Base-by-base conservation (phyloP, 2,888 invertebrate genomes). In the Sesia apiformis region DNA sequence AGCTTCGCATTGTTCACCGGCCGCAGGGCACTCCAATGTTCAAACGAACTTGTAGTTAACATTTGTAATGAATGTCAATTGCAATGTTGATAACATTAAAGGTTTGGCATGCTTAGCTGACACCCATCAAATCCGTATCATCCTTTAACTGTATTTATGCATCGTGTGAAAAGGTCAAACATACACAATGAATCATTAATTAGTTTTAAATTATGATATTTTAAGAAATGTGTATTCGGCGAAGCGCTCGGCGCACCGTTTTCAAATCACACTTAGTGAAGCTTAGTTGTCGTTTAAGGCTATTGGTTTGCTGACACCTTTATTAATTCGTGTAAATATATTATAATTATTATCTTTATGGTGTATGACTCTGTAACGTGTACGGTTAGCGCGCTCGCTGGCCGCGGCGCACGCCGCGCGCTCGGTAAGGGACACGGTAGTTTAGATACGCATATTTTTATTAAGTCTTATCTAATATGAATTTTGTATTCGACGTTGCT, bases 401-500 rank as follows among this genome's bases (percentile, higher is more conserved):
- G n/a, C 40, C 4, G 42, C 49, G 52, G 23, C 46, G 43, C 42
- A 64, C 60, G 66, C 66, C 57, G 63, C 70, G 67, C 65, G 61
- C 65, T 65, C 70, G 64, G 69, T 72, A 41, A 76, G 74, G 73
- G 76, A 74, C 78, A 80, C 70, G 70, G 80, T 84, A 86, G 81
- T 83, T 81, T 88, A 87, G 86, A 85, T 84, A 86, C 74, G 85
- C 87, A 85, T 88, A 88, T 88, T 87, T 85, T 87, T 87, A 86
- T 87, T 87, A 88, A 87, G 85, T 85, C 86, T 81, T 50, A 84
- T 85, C 83, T 84, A 78, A 81, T 85, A 85, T 87, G 82, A 84
- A 87, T 88, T 87, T 88, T 88, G 85, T 87, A 88, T 86, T 85
- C 83, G 81, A 85, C 87, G 85, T 89, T 82, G 88, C 88, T 88